Evolutionary conservation across 1,140 invertebrate genomes (phyloP).

Genomic region (Daktulosphaira vitifoliae): DNA sequence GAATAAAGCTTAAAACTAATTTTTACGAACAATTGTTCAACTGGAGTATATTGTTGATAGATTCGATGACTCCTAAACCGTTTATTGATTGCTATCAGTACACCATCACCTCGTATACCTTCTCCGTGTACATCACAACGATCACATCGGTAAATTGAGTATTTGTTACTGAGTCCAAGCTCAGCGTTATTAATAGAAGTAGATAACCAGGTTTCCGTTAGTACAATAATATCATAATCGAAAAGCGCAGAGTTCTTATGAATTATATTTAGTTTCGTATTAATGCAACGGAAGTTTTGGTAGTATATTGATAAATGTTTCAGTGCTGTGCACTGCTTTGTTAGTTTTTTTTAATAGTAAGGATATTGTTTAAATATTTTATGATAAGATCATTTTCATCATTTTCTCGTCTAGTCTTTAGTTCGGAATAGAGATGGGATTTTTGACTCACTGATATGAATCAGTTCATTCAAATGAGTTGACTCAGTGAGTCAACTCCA

Average conservation of each 20-base stretch:
- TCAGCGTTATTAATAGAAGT: slow-evolving; percentile 15
- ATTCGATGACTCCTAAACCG: not conserved
- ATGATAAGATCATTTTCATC: not conserved
- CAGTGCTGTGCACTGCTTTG: not conserved
- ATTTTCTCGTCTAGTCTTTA: not conserved
- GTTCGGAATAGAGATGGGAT: not conserved
- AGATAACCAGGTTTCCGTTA: slow-evolving; percentile 11
- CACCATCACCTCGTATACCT: slow-evolving; percentile 5
- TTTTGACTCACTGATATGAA: too few species aligned
- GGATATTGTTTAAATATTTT: not conserved
- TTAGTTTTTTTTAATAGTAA: slow-evolving; percentile 7
- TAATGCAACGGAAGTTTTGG: not conserved
- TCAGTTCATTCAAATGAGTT: too few species aligned
- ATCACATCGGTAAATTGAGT: slow-evolving; percentile 4
- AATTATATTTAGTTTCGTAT: not conserved
- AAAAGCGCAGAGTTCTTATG: slow-evolving; percentile 6
- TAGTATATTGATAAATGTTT: not conserved
- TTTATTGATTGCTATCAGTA: slow-evolving; percentile 9
- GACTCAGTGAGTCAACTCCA: too few species aligned
- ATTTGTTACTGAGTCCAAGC: slow-evolving; percentile 7
- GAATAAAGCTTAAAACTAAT: slow-evolving; percentile 13
- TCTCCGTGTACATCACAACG: not conserved
- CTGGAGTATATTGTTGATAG: not conserved
- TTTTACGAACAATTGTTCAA: slow-evolving; percentile 13
- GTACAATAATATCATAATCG: slow-evolving; percentile 5